Evolutionary conservation across 1,140 invertebrate species (phyloP), one percentile per base, ranked within the genome.

Genomic region (Scaptomyza pallida): DNA sequence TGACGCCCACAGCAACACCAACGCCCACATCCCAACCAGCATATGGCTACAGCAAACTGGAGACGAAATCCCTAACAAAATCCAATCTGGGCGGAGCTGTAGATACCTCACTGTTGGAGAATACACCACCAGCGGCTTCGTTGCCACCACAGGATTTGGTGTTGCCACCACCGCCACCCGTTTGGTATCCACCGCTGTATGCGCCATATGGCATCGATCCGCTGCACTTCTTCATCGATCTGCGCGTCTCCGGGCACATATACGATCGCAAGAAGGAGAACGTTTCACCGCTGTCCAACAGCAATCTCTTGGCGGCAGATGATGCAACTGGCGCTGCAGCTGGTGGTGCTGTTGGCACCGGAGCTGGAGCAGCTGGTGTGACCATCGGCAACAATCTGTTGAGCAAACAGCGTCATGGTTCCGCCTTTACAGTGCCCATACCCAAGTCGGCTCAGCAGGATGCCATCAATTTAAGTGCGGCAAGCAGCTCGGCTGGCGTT

Each of bases 131-230:
- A 8, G 78, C 91, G 0, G 91, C 93, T 0, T 89, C 83, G 12
- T 67, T 90, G 50, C 92, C 93, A 3, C 91, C 92, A 17, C 92
- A 93, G 40, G 93, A 93, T 60, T 75, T 93, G 68, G 93, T 94
- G 13, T 91, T 94, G 17, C 93, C 93, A 10, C 93, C 94, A 0
- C 94, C 94, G 0, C 94, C 94, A 1, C 95, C 95, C 0, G 93
- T 95, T 21, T 95, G 95, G 94, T 95, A 95, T 88, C 95, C 95
- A 1, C 94, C 95, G 0, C 78, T 94, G 0, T 95, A 95, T 73
- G 93, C 95, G 0, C 95, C 95, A 23, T 95, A 95, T n/a, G 94
- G 94, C 64, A 95, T 96, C 13, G 95, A 96, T 92, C 95, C 95
- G 0, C 70, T 96, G 5, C 95, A 96, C 78, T 96, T 96, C 81